Conservation (phyloP, 2,797 vertebrate species). For the Tamandua tetradactyla region DNA sequence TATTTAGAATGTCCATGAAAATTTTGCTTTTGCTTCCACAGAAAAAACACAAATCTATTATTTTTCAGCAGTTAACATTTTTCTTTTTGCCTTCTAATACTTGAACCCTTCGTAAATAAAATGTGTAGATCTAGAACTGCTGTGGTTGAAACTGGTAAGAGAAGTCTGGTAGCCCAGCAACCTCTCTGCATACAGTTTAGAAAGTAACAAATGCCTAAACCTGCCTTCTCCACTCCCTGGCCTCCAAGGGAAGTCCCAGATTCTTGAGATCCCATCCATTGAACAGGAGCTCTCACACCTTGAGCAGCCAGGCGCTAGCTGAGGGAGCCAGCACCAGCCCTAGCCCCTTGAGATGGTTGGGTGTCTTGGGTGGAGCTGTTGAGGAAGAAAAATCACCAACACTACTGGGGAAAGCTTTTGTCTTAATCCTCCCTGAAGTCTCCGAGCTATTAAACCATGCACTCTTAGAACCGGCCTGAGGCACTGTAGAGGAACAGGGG, state of each 20-base stretch:
- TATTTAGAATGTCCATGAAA: not conserved
- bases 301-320: not conserved
- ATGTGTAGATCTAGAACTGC: not conserved
- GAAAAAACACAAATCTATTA: not conserved
- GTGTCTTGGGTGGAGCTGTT: not conserved
- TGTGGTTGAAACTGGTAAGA: not conserved
- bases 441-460: not conserved
- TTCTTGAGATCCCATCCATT: not conserved
- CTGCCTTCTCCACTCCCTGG: no score
- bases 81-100: not conserved
- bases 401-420: not conserved
- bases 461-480: not conserved
- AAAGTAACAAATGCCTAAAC: not conserved
- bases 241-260: not conserved
- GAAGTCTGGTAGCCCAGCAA: not conserved
- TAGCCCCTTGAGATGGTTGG: not conserved
- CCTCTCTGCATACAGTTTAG: not conserved
- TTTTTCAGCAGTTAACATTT: not conserved
- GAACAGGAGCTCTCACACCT: not conserved
- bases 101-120: not conserved
- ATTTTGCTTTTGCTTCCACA: not conserved
- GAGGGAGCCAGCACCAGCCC: not conserved
- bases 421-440: not conserved
- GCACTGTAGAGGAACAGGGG: not conserved
- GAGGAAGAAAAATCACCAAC: not conserved